These are phyloP conservation scores for Sialis fuliginosa DNA, from an alignment of 2,888 invertebrate species.

Conservation along the genomic window DNA sequence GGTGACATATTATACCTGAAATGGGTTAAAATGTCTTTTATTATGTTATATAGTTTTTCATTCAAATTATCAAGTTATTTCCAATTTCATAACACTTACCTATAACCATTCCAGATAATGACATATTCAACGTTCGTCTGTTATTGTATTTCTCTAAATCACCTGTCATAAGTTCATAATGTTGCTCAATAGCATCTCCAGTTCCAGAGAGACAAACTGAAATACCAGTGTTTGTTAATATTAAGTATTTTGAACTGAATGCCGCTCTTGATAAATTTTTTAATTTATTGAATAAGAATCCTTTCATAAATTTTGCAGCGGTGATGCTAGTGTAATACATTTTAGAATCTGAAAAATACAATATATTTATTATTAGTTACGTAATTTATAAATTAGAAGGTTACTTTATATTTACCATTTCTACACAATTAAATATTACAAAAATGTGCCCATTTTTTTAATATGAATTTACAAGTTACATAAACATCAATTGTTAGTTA, in stretches of 20 bases:
- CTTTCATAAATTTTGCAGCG: too few relatives aligned
- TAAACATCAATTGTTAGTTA: too few relatives aligned
- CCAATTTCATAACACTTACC: not conserved
- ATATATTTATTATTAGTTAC: too few relatives aligned
- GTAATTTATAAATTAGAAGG: too few relatives aligned
- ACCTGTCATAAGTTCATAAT: constrained; percentile 45
- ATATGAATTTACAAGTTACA: too few relatives aligned
- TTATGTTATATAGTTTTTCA: too few relatives aligned
- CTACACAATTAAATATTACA: too few relatives aligned
- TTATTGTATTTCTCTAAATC: constrained; percentile 37
- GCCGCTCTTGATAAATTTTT: constrained; percentile 23
- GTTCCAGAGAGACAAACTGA: constrained; percentile 56
- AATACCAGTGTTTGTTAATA: constrained; percentile 64
- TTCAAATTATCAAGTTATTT: too few relatives aligned
- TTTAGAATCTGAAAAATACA: too few relatives aligned
- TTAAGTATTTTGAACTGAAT: constrained; percentile 45
- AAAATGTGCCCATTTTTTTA: too few relatives aligned
- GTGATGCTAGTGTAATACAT: too few relatives aligned
- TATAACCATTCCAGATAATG: constrained; percentile 54
- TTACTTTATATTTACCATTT: too few relatives aligned
- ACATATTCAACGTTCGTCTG: constrained; percentile 55
- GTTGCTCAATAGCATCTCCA: constrained; percentile 69
- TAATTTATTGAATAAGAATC: constrained; percentile 9
- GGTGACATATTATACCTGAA: constrained; percentile 52
- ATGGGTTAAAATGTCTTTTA: constrained; percentile 18